phyloP scores from a whole-genome alignment of 2,888 invertebrate species.

The Blastobasis lacticolella region DNA sequence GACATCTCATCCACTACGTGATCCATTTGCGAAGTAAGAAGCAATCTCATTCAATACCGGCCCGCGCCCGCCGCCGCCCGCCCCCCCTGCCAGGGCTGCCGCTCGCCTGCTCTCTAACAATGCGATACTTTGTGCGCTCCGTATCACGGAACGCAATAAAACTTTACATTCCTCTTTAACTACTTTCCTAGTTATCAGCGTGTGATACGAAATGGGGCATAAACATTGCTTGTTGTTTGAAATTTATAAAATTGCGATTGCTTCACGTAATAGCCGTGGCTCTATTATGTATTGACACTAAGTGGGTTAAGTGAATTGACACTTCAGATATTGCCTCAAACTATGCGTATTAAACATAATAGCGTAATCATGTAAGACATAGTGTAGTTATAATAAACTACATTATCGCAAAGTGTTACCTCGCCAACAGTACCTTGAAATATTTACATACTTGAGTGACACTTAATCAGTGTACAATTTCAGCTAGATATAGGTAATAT shows the following conservation, averaged over 20 bases:
- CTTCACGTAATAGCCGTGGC: too few species aligned
- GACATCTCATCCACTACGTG: slow-evolving; percentile 76
- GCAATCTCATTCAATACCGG: slow-evolving; percentile 76
- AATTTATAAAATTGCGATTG: slow-evolving; percentile 12
- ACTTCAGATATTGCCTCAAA: too few species aligned
- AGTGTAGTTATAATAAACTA: background rate
- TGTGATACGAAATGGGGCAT: slow-evolving; percentile 53
- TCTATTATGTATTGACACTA: too few species aligned
- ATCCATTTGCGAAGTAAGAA: slow-evolving; percentile 76
- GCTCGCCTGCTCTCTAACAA: slow-evolving; percentile 27
- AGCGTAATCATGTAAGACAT: background rate
- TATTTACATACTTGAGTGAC: too few species aligned
- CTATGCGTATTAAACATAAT: too few species aligned
- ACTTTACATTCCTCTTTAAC: slow-evolving; percentile 68
- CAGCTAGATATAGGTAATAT: too few species aligned
- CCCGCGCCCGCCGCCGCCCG: slow-evolving; percentile 30
- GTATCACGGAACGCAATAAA: slow-evolving; percentile 65
- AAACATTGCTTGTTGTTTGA: slow-evolving; percentile 35
- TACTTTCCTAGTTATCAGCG: slow-evolving; percentile 62
- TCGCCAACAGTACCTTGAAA: background rate
- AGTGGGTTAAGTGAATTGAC: too few species aligned
- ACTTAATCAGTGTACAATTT: too few species aligned
- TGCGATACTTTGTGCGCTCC: slow-evolving; percentile 58
- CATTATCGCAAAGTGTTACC: background rate
- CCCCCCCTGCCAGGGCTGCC: slow-evolving; percentile 47